Percentiles rank a stretch among this genome's conserved stretches.
Conservation (phyloP, 1,140 invertebrate species). For the Holcopasites calliopsidis region DNA sequence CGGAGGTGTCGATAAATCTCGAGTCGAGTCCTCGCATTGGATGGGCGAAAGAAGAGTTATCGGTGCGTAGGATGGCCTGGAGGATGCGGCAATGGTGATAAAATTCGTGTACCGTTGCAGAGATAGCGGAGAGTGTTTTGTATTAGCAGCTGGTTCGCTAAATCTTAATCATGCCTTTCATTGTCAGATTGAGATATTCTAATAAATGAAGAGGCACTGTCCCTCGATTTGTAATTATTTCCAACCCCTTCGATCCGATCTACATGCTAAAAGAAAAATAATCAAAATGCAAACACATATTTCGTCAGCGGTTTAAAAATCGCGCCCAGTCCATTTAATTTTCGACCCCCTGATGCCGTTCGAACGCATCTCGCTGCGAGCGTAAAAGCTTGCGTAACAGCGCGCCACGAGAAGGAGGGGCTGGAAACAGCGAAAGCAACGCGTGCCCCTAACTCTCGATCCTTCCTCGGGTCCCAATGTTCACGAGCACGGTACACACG, state of each 20-base stretch:
- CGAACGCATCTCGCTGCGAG: background rate
- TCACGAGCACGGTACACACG: conserved; percentile 53
- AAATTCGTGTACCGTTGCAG: conserved; percentile 60
- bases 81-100: conserved; percentile 33
- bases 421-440: conserved; percentile 14
- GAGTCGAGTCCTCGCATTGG: background rate
- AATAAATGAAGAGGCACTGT: too few species aligned
- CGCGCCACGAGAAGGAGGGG: background rate
- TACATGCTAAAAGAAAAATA: too few species aligned
- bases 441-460: conserved; percentile 8
- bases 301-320: too few species aligned
- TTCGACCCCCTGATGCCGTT: background rate
- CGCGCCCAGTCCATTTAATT: background rate
- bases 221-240: too few species aligned
- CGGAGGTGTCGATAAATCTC: conserved; percentile 54
- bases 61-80: conserved; percentile 40
- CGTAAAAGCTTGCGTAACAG: conserved; percentile 29
- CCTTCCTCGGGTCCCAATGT: conserved; percentile 9
- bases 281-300: too few species aligned
- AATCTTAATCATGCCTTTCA: too few species aligned
- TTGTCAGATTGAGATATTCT: too few species aligned
- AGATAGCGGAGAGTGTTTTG: conserved; percentile 15
- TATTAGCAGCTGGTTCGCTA: too few species aligned
- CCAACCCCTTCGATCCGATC: too few species aligned
- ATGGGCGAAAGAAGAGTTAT: conserved; percentile 11